Base-by-base conservation (phyloP, 1,140 invertebrate genomes). In the Polypedilum pembai region DNA sequence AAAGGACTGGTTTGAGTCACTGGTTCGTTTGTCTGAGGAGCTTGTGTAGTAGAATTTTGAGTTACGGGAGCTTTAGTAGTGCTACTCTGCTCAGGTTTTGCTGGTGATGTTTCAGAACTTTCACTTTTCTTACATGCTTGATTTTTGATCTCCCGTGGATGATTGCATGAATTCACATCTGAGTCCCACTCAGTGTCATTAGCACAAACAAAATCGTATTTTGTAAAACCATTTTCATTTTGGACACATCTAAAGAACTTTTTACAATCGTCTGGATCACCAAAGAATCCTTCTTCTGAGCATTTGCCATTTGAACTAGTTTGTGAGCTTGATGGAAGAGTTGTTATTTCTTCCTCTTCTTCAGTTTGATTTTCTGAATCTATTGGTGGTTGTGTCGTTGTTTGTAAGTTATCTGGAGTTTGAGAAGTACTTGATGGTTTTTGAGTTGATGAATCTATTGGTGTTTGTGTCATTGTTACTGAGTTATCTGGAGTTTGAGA, bases 161-260 rank as follows among this genome's bases (percentile, higher is more conserved):
- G 82, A 75, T 83, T 83, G 78, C 88, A 89, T 40, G 85, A 85
- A 66, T 84, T 80, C 40, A 85, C 77, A 56, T 82, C 80, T 73
- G 83, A 82, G 80, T 88, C 87, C 86, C 86, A 89, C 75, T 86
- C 86, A 8, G 87, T 88, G 74, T 87, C 87, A 76, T 85, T 83
- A 8, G 84, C 86, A 80, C 87, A 88, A 63, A 78, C 79, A 79
- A 86, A 89, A 77, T 87, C 86, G 79, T 87, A 88, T 78, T 85
- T 86, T 3, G 78, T 84, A 75, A 80, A 86, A 18, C 81, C 82
- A 75, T 89, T 86, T 21, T 87, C 88, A 77, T 87, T 85, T 75
- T 87, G 82, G 1, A 92, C 91, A 79, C 90, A 92, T 74, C 89
- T 85, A 77, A 90, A 91, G 78, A 90, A 91, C 77, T 89, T 89